Conservation (phyloP, 2,888 invertebrate species). For the Acanthoscelides obtectus region DNA sequence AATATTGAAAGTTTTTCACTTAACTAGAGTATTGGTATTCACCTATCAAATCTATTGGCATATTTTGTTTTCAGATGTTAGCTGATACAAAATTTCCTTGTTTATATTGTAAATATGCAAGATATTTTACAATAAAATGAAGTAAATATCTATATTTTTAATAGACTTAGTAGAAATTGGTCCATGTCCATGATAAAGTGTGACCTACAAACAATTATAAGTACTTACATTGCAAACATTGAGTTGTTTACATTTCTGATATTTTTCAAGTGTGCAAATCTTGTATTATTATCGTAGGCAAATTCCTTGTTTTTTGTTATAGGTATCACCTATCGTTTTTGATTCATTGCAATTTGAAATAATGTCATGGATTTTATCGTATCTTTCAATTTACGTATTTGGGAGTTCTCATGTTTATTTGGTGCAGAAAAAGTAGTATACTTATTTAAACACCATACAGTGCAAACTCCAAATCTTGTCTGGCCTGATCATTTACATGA, state of each 20-base stretch:
- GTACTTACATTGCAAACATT: not conserved
- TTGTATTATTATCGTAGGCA: not conserved
- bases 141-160: not conserved
- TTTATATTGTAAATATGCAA: not conserved
- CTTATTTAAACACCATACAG: not conserved
- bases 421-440: not conserved
- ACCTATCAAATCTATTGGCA: not conserved
- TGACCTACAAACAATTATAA: not conserved
- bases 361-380: no score
- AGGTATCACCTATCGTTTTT: not conserved
- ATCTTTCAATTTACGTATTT: no score
- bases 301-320: not conserved
- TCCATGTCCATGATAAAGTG: not conserved
- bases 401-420: not conserved
- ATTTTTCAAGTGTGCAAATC: not conserved
- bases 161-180: not conserved
- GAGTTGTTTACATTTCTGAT: not conserved
- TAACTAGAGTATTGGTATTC: not conserved
- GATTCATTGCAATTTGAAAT: not conserved
- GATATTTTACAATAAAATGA: not conserved
- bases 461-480: not conserved
- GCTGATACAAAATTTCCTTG: not conserved
- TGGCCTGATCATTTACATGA: not conserved
- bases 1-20: not conserved
- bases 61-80: not conserved